phyloP scores from a whole-genome alignment of 2,888 invertebrate genomes.

The Cynaeus angustus region DNA sequence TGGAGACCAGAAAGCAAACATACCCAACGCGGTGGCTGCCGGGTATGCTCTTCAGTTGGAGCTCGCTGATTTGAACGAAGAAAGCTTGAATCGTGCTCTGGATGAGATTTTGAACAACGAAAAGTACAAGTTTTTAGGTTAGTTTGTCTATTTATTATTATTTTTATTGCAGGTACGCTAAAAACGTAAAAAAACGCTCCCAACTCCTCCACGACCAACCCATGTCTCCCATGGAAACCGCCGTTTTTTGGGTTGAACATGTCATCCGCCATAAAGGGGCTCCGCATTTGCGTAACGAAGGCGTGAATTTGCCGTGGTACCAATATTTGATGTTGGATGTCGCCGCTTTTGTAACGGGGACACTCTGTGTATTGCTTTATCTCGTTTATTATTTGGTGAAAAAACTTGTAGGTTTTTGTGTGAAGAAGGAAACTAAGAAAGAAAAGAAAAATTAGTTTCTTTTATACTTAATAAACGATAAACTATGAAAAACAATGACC shows the following conservation, averaged over 20 bases:
- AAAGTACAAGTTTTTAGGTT: constrained; percentile 38
- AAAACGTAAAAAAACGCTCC: constrained; percentile 56
- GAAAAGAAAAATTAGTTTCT: too few species aligned
- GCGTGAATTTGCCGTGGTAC: constrained; percentile 56
- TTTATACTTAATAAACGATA: too few species aligned
- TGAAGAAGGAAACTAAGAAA: too few species aligned
- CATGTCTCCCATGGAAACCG: constrained; percentile 58
- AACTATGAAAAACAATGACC: too few species aligned
- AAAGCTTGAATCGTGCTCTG: constrained; percentile 65
- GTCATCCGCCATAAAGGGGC: constrained; percentile 61
- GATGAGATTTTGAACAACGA: constrained; percentile 49
- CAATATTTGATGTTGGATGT: constrained; percentile 60
- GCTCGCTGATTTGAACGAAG: constrained; percentile 69
- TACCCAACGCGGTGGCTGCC: constrained; percentile 68
- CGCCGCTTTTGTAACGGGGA: constrained; percentile 37
- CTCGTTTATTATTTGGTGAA: constrained; percentile 6
- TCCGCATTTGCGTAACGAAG: constrained; percentile 56
- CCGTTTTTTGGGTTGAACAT: constrained; percentile 63
- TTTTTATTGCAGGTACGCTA: constrained; percentile 55
- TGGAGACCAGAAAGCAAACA: constrained; percentile 73
- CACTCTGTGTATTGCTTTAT: not conserved
- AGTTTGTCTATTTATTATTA: constrained; percentile 14
- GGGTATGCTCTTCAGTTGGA: constrained; percentile 70
- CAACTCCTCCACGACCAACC: constrained; percentile 57
- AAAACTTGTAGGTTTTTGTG: not conserved